phyloP scores from a whole-genome alignment of 1,140 invertebrate genomes.

The Cherax destructor region DNA sequence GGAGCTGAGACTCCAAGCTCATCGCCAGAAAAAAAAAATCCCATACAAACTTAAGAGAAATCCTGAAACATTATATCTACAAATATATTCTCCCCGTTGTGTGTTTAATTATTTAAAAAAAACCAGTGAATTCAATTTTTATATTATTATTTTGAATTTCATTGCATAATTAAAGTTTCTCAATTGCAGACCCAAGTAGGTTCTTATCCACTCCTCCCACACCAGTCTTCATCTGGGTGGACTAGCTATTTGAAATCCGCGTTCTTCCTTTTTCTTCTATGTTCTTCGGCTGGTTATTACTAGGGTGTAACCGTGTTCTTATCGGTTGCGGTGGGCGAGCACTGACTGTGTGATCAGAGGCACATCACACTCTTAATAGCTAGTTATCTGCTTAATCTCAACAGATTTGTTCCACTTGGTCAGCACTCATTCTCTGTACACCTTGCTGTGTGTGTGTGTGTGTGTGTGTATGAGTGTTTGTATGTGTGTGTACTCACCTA shows the following conservation, averaged over 20 bases:
- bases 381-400: not conserved
- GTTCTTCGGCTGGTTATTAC: not conserved
- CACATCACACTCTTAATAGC: not conserved
- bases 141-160: no score
- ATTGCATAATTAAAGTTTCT: no score
- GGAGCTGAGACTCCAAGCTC: no score
- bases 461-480: no score
- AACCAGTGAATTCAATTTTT: no score
- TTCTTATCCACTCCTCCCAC: not conserved
- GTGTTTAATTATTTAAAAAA: no score
- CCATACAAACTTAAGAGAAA: no score
- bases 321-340: not conserved
- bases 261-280: not conserved
- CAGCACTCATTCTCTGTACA: not conserved
- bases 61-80: no score
- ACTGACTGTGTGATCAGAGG: not conserved
- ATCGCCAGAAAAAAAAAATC: no score
- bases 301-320: not conserved
- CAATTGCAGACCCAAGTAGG: no score
- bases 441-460: conserved; percentile 6
- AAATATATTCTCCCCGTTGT: no score
- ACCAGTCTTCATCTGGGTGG: not conserved
- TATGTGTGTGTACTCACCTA: no score
- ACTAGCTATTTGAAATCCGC: not conserved
- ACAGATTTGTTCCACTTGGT: conserved; percentile 2